Base-by-base conservation (phyloP, 2,113 vertebrate genomes). In the Trematocara unimaculatum region DNA sequence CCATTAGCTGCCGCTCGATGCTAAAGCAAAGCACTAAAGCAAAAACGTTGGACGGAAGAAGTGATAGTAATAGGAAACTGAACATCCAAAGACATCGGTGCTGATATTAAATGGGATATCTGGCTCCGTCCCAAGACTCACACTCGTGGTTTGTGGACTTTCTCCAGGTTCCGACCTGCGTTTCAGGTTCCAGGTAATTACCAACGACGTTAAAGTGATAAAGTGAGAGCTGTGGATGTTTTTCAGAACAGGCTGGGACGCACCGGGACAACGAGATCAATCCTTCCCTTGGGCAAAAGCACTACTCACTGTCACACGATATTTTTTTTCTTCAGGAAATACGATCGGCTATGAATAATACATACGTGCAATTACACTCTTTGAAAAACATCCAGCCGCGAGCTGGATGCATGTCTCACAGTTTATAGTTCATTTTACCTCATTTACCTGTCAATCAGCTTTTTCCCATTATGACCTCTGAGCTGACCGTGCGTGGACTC, bases 141-240 rank as follows among this genome's bases (percentile, higher is more conserved):
- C 78, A 79, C 87, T 85, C 11, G 85, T 8, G 56, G 83, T 84
- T 53, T 81, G 64, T 90, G 84, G 82, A 82, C 40, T 60, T 80
- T 90, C 81, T 85, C 82, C 79, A 90, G 86, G 74, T 56, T 64
- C 54, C 15, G 55, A 55, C 82, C 91, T 70, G 38, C 78, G 60
- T 85, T 79, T 85, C 80, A 17, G 53, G 80, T 85, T 85, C 90
- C 82, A 6, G n/a, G 74, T 89, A 85, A 90, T 89, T 89, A 85
- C 79, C 67, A 78, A 20, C 58, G 72, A 84, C 20, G 45, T 53
- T 90, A 54, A 88, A 64, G 72, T 70, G 47, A 80, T 82, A 58
- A 42, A 84, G 58, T 77, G 60, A 54, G 31, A 60, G n/a, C 33
- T 54, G 79, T 81, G 74, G 29, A 79, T 62, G 49, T 23, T 85